These are phyloP conservation scores for Scomber scombrus DNA, from an alignment of 2,113 vertebrate genomes.

Conservation along the genomic window DNA sequence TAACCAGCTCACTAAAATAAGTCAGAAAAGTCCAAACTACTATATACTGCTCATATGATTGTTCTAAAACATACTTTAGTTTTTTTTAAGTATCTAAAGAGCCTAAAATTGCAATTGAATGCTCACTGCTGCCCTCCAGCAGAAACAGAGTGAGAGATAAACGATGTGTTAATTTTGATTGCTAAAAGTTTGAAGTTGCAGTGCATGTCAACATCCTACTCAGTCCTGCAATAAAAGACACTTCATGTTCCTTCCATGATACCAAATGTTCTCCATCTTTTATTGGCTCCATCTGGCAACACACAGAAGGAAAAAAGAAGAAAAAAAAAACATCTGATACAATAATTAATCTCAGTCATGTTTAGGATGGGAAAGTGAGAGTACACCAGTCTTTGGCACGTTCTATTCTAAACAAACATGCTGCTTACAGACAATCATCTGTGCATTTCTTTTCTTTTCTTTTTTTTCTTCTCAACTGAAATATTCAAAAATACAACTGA, in stretches of 20 bases:
- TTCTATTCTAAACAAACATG: conserved; percentile 78
- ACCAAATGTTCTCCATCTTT: conserved; percentile 50
- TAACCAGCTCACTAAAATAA: too few relatives aligned
- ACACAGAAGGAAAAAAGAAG: conserved; percentile 31
- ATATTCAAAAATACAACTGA: conserved; percentile 53
- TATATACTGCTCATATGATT: too few relatives aligned
- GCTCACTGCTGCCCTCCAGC: too few relatives aligned
- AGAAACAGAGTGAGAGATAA: too few relatives aligned
- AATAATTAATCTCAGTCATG: conserved; percentile 45
- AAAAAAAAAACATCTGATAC: conserved; percentile 33
- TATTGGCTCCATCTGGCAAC: conserved; percentile 60
- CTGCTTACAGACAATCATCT: conserved; percentile 55
- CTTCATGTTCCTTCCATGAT: conserved; percentile 21
- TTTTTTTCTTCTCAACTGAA: conserved; percentile 41
- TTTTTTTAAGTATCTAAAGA: too few relatives aligned
- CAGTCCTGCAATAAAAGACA: conserved; percentile 31
- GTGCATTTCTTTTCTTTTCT: conserved; percentile 24
- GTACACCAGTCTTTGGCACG: conserved; percentile 71
- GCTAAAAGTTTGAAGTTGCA: not conserved
- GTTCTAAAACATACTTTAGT: too few relatives aligned
- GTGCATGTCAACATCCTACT: not conserved
- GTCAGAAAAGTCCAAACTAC: too few relatives aligned
- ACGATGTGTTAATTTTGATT: too few relatives aligned
- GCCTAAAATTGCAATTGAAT: too few relatives aligned
- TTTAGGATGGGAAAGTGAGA: conserved; percentile 51